phyloP scores from a whole-genome alignment of 2,797 vertebrate species.

The Monodelphis domestica region DNA sequence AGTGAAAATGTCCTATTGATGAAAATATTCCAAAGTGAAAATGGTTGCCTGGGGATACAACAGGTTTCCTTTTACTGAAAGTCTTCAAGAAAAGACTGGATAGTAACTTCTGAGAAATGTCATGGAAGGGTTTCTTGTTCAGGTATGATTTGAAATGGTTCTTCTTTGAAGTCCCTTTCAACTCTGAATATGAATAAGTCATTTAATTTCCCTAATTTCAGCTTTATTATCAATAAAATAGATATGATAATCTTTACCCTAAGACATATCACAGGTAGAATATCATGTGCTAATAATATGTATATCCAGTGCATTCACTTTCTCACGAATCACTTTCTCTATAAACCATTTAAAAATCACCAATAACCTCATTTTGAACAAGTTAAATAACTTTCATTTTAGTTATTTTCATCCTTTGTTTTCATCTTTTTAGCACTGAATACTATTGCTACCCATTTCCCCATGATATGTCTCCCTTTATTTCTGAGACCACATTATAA shows the following conservation, averaged over 20 bases:
- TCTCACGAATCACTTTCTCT: background rate
- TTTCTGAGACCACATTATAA: background rate
- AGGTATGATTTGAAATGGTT: background rate
- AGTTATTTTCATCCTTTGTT: background rate
- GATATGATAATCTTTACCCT: background rate
- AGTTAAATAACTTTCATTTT: background rate
- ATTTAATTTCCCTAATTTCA: background rate
- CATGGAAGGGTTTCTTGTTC: background rate
- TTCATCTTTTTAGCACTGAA: background rate
- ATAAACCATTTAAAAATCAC: background rate
- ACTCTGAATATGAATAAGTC: background rate
- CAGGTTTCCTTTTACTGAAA: background rate
- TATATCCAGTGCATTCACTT: background rate
- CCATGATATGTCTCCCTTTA: background rate
- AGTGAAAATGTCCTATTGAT: background rate
- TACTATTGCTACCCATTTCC: background rate
- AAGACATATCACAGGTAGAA: background rate
- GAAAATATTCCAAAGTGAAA: background rate
- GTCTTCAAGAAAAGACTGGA: background rate
- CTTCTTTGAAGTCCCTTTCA: background rate
- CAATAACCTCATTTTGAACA: background rate
- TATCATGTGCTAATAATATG: too few species aligned
- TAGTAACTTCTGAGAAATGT: background rate
- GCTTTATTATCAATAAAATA: background rate
- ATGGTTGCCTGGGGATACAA: background rate